Percentiles rank a stretch among this genome's conserved stretches.
These are phyloP conservation scores for Patella pellucida DNA, from an alignment of 2,888 invertebrate genomes.

Conservation along the genomic window DNA sequence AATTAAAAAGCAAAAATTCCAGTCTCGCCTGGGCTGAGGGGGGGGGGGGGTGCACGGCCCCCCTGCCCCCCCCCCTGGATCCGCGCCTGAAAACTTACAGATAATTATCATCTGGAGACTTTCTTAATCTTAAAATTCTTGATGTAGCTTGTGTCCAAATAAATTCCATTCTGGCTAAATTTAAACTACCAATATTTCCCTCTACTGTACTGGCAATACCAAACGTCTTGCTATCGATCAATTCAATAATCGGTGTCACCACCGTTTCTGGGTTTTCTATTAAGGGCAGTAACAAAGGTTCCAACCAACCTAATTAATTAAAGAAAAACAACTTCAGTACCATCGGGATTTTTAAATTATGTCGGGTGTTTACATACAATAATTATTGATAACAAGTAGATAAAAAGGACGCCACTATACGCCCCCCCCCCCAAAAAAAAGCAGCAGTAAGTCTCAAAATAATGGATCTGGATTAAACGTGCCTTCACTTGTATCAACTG, in stretches of 20 bases:
- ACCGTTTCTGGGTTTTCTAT: slow-evolving; percentile 77
- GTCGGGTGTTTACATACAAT: no score
- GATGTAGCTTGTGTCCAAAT: slow-evolving; percentile 36
- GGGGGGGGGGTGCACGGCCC: no score
- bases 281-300: slow-evolving; percentile 90
- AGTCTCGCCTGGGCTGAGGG: no score
- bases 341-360: no score
- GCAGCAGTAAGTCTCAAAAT: no score
- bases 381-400: no score
- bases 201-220: slow-evolving; percentile 74
- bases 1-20: no score
- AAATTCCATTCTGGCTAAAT: slow-evolving; percentile 85
- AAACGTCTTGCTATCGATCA: slow-evolving; percentile 92
- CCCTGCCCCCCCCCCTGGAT: no score
- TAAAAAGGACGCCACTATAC: no score
- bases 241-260: slow-evolving; percentile 96
- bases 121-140: slow-evolving; percentile 20
- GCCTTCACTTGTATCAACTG: no score
- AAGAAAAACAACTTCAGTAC: slow-evolving; percentile 34
- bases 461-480: no score
- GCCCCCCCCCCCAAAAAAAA: no score
- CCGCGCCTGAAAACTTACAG: slow-evolving; percentile 35
- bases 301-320: slow-evolving; percentile 83
- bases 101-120: slow-evolving; percentile 28
- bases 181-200: slow-evolving; percentile 73